Conservation (phyloP, 2,113 vertebrate genomes). For the Damaliscus lunatus region DNA sequence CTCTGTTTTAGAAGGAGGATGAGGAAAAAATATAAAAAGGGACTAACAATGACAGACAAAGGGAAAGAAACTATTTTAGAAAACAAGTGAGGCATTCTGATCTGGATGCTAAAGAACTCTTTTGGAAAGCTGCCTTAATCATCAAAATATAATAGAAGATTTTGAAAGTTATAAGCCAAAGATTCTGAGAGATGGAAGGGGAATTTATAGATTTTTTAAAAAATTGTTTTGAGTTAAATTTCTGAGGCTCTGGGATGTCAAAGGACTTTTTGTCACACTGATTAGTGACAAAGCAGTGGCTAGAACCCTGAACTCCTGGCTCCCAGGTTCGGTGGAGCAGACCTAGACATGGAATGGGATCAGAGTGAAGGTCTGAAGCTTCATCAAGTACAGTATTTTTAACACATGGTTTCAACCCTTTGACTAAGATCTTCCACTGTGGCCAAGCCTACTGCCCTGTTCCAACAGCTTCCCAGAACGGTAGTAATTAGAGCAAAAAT, state of each 20-base stretch:
- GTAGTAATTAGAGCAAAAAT: constrained; percentile 31
- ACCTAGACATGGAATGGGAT: background rate
- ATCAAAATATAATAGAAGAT: background rate
- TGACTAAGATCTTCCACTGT: constrained; percentile 50
- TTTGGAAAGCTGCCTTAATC: background rate
- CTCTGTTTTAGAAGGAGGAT: background rate
- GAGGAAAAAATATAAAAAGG: background rate
- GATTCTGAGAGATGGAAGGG: background rate
- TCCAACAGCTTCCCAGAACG: constrained; percentile 61
- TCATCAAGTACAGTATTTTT: constrained; percentile 1
- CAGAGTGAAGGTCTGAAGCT: background rate
- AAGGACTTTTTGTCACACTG: background rate
- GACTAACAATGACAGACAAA: background rate
- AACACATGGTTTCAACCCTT: constrained; percentile 40
- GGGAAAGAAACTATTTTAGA: background rate
- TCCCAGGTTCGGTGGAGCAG: rapidly evolving
- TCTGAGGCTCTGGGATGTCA: background rate
- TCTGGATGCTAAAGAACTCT: background rate
- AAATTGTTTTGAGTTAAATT: background rate
- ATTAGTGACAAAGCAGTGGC: background rate
- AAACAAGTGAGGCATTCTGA: background rate
- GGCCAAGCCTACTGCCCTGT: background rate
- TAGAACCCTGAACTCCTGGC: background rate
- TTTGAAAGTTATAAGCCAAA: background rate
- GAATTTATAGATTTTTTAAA: background rate